These are phyloP conservation scores for Edolisoma coerulescens DNA, from an alignment of 2,113 vertebrate genomes.

Conservation along the genomic window DNA sequence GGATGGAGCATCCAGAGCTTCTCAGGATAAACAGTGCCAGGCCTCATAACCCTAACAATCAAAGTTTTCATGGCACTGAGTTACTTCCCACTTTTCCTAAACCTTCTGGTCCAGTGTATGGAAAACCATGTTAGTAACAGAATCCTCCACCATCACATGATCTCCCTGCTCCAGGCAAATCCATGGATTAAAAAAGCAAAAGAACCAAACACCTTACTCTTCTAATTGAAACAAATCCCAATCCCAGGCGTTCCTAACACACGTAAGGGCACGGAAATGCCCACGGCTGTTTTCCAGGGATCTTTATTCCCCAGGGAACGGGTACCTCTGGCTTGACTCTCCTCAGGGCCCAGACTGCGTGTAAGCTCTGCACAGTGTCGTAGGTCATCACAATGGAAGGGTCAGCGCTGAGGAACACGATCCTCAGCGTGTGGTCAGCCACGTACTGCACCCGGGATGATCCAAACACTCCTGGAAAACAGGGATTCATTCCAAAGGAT, in stretches of 20 bases:
- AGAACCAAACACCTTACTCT: accelerated
- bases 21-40: neutral
- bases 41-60: neutral
- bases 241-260: neutral
- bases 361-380: slow-evolving; percentile 84
- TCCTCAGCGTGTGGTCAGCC: slow-evolving; percentile 83
- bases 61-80: neutral
- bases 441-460: slow-evolving; percentile 86
- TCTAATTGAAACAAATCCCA: neutral
- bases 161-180: neutral
- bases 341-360: slow-evolving; percentile 88
- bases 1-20: neutral
- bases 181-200: neutral
- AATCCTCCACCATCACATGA: accelerated
- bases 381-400: slow-evolving; percentile 94
- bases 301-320: neutral
- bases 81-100: neutral
- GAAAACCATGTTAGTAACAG: neutral
- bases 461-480: slow-evolving; percentile 78
- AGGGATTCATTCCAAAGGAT: neutral
- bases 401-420: slow-evolving; percentile 84
- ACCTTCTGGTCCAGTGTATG: neutral
- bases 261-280: accelerated
- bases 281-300: accelerated
- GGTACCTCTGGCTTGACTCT: slow-evolving; percentile 87